phyloP scores from a whole-genome alignment of 1,140 invertebrate species.

The Metopolophium dirhodum region DNA sequence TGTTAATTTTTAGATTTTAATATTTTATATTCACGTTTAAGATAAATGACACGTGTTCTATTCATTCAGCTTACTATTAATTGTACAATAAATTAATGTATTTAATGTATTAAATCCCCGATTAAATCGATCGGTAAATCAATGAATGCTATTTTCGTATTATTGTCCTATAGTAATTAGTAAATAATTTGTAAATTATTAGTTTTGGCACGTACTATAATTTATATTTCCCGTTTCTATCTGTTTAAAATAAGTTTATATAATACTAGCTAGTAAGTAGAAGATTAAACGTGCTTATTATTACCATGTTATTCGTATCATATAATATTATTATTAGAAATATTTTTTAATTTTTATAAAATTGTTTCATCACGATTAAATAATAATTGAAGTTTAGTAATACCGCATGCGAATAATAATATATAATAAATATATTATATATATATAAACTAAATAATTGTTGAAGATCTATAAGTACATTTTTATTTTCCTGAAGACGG shows the following conservation, averaged over 20 bases:
- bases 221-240: neutral
- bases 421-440: neutral
- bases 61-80: neutral
- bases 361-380: neutral
- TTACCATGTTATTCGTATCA: neutral
- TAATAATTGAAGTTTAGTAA: neutral
- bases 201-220: neutral
- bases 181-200: slow-evolving; percentile 1
- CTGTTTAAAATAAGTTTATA: neutral
- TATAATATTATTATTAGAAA: neutral
- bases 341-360: neutral
- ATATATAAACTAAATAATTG: neutral
- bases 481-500: neutral
- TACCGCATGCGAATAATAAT: neutral
- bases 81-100: neutral
- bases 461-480: neutral
- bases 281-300: neutral
- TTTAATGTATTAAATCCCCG: no score
- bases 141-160: neutral
- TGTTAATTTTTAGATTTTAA: slow-evolving; percentile 5
- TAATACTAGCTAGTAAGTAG: neutral
- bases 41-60: neutral
- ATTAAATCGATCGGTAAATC: neutral
- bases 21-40: neutral
- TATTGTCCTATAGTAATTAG: neutral